A percentile compares a stretch with the other conserved stretches of the same genome.
Evolutionary conservation across 2,797 vertebrate species (phyloP).

Genomic region (Craterocephalus amniculus): DNA sequence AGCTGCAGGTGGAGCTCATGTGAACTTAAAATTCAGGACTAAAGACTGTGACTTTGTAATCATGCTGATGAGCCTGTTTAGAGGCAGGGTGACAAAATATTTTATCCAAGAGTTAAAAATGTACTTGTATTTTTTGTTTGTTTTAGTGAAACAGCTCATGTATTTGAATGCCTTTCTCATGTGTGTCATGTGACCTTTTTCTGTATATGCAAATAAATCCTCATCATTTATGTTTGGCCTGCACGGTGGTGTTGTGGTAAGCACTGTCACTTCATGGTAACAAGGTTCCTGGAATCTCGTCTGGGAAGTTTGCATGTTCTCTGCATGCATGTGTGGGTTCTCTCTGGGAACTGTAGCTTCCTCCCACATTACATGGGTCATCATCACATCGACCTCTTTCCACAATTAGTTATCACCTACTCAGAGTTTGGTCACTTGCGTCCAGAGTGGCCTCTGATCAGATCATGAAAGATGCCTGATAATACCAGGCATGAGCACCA

Average conservation of each 20-base stretch:
- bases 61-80: background rate
- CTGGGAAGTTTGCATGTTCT: too few species aligned
- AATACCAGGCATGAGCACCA: too few species aligned
- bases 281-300: too few species aligned
- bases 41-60: background rate
- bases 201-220: background rate
- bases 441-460: too few species aligned
- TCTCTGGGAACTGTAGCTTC: too few species aligned
- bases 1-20: constrained; percentile 58
- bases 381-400: background rate
- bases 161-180: background rate
- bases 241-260: too few species aligned
- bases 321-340: too few species aligned
- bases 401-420: background rate
- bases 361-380: background rate
- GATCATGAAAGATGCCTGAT: too few species aligned
- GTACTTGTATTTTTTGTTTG: background rate
- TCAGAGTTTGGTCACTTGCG: too few species aligned
- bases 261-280: too few species aligned
- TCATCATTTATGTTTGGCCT: background rate
- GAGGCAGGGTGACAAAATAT: background rate
- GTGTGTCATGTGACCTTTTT: background rate
- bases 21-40: constrained; percentile 9
- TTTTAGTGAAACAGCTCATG: background rate
- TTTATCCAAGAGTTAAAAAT: background rate